A percentile compares a stretch with the other conserved stretches of the same genome.
phyloP scores from a whole-genome alignment of 2,113 vertebrate genomes.

The Periophthalmus modestus region DNA sequence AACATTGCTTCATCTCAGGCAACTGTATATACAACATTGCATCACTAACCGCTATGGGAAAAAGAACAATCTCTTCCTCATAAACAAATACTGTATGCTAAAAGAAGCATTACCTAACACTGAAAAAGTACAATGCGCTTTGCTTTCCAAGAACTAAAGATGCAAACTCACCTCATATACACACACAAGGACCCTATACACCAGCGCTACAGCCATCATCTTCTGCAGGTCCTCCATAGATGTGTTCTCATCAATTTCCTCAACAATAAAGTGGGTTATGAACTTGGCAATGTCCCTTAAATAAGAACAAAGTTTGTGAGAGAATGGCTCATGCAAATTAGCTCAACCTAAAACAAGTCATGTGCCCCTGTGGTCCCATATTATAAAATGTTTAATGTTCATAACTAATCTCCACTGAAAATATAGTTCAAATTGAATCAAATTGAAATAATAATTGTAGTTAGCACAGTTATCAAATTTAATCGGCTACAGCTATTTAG shows the following conservation, averaged over 20 bases:
- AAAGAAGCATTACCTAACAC: neutral
- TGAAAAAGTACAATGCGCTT: neutral
- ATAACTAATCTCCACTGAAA: neutral
- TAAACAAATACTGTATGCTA: neutral
- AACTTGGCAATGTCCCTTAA: slow-evolving; percentile 93
- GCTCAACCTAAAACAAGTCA: neutral
- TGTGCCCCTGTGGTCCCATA: neutral
- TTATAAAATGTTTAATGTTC: neutral
- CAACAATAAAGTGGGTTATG: slow-evolving; percentile 94
- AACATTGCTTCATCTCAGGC: slow-evolving; percentile 56
- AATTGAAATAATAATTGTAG: too few species aligned
- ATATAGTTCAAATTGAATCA: neutral
- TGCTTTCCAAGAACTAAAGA: neutral
- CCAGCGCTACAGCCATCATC: slow-evolving; percentile 93
- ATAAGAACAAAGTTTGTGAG: slow-evolving; percentile 31
- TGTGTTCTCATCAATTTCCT: slow-evolving; percentile 95
- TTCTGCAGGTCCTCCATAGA: slow-evolving; percentile 97
- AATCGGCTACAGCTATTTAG: too few species aligned
- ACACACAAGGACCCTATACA: slow-evolving; percentile 93
- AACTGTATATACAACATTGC: slow-evolving; percentile 57
- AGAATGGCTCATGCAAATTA: neutral
- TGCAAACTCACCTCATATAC: slow-evolving; percentile 87
- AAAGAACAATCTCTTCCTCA: slow-evolving; percentile 1
- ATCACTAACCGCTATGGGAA: slow-evolving; percentile 55
- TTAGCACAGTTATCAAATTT: neutral